These are phyloP conservation scores for Fragum sueziense DNA, from an alignment of 2,888 invertebrate species.

Conservation along the genomic window DNA sequence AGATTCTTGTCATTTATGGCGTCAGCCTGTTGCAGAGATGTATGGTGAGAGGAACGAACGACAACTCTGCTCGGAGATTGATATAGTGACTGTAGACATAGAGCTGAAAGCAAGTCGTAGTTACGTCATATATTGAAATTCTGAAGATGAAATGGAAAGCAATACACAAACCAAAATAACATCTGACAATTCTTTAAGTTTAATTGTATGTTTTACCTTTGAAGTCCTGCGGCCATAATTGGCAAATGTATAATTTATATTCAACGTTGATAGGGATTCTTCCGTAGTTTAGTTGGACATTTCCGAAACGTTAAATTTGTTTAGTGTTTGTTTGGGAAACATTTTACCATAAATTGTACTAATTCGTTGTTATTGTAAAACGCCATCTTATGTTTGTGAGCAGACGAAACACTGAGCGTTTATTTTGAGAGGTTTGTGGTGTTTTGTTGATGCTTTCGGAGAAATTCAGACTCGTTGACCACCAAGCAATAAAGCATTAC, in stretches of 20 bases:
- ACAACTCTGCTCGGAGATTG: too few relatives aligned
- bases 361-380: constrained; percentile 50
- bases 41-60: too few relatives aligned
- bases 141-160: too few relatives aligned
- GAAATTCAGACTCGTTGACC: neutral
- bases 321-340: constrained; percentile 28
- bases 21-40: too few relatives aligned
- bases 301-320: constrained; percentile 42
- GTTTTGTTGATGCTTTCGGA: constrained; percentile 2
- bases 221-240: constrained; percentile 26
- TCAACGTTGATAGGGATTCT: constrained; percentile 34
- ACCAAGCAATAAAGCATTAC: too few relatives aligned
- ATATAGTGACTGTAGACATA: too few relatives aligned
- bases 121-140: too few relatives aligned
- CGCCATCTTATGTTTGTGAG: constrained; percentile 22
- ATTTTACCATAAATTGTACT: constrained; percentile 37
- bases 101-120: too few relatives aligned
- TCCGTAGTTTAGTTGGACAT: constrained; percentile 34
- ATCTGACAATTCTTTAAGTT: constrained; percentile 14
- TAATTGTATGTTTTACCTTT: constrained; percentile 35
- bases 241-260: constrained; percentile 45
- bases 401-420: neutral
- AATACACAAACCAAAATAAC: neutral
- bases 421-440: neutral
- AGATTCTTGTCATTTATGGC: too few relatives aligned